These are phyloP conservation scores for Nipponia nippon DNA, from an alignment of 2,113 vertebrate species.

Conservation along the genomic window DNA sequence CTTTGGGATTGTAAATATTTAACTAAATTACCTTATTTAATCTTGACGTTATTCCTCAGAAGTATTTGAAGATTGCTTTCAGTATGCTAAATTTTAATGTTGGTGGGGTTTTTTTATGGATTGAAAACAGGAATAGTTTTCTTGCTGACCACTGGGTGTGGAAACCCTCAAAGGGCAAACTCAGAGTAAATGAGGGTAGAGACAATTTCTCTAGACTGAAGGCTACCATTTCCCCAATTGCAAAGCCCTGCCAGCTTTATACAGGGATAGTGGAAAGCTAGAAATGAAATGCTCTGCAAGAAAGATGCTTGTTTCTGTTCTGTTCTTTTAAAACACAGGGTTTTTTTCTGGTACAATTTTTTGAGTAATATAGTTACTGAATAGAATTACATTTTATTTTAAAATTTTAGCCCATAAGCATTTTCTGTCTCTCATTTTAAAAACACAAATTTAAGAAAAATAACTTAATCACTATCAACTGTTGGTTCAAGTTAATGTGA, in stretches of 20 bases:
- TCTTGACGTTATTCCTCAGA: background rate
- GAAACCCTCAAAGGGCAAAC: background rate
- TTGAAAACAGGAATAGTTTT: background rate
- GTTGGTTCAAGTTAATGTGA: background rate
- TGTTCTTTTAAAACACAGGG: background rate
- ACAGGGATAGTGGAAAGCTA: background rate
- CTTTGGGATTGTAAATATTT: background rate
- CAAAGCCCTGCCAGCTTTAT: background rate
- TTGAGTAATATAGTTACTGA: background rate
- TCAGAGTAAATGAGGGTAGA: background rate
- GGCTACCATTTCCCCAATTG: background rate
- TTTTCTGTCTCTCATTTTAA: background rate
- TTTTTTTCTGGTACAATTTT: background rate
- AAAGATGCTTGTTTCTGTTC: background rate
- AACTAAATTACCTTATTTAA: background rate
- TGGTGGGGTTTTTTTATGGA: rapidly evolving
- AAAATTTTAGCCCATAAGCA: background rate
- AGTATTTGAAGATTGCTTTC: background rate
- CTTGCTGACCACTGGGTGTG: background rate
- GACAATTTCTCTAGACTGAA: background rate
- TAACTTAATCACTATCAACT: background rate
- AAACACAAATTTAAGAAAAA: background rate
- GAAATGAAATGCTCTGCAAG: background rate
- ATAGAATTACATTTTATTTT: background rate
- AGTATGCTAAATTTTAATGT: background rate